Percentiles rank a stretch among this genome's conserved stretches.
Conservation (phyloP, 2,888 invertebrate genomes). For the Monoplex corrugatus region DNA sequence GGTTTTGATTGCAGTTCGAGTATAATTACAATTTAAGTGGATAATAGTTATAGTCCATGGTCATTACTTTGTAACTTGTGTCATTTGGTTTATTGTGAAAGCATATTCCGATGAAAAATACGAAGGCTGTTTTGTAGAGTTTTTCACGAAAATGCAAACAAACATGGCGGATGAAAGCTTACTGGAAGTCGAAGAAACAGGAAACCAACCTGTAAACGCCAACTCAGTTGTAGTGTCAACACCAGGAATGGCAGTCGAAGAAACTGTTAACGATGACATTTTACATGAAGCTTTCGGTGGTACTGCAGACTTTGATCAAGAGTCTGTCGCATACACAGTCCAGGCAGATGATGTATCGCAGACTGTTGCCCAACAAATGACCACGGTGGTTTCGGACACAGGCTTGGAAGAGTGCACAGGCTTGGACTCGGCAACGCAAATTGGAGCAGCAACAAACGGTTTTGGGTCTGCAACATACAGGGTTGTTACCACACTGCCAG, state of each 20-base stretch:
- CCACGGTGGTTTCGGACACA: slow-evolving; percentile 53
- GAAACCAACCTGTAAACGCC: slow-evolving; percentile 56
- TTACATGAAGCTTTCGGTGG: slow-evolving; percentile 77
- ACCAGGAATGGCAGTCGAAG: slow-evolving; percentile 50
- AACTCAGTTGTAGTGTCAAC: slow-evolving; percentile 57
- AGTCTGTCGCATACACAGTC: slow-evolving; percentile 49
- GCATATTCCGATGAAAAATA: slow-evolving; percentile 38
- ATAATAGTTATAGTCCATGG: slow-evolving; percentile 23
- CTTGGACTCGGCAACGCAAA: slow-evolving; percentile 48
- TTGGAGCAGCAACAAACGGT: slow-evolving; percentile 52
- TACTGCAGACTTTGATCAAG: slow-evolving; percentile 63
- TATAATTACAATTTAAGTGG: slow-evolving; percentile 1
- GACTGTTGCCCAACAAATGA: slow-evolving; percentile 54
- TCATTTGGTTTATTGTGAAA: neutral
- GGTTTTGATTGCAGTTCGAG: slow-evolving; percentile 15
- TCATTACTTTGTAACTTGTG: neutral
- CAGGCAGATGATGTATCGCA: slow-evolving; percentile 46
- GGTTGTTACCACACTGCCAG: slow-evolving; percentile 50
- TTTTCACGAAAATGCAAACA: slow-evolving; percentile 61
- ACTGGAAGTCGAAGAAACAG: slow-evolving; percentile 61
- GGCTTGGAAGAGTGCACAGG: slow-evolving; percentile 36
- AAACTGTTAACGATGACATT: slow-evolving; percentile 69
- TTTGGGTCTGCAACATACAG: slow-evolving; percentile 55
- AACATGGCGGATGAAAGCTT: slow-evolving; percentile 76
- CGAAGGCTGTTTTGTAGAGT: slow-evolving; percentile 9